Evolutionary conservation across 2,797 vertebrate species (phyloP).

Genomic region (Cyprinella venusta): DNA sequence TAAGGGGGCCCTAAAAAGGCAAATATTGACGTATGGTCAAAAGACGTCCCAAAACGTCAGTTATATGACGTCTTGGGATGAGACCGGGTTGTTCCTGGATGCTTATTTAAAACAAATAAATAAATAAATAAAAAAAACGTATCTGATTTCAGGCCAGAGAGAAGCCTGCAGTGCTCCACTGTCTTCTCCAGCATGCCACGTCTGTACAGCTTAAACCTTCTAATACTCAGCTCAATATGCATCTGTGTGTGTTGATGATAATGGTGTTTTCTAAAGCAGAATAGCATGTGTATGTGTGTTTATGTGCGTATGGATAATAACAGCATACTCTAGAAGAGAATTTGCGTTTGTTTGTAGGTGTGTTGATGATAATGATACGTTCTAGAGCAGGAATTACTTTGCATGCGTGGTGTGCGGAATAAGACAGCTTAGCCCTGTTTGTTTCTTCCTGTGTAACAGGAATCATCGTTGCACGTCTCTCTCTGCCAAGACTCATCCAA

Average conservation of each 20-base stretch:
- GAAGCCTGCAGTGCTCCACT: constrained; percentile 28
- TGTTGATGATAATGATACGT: constrained; percentile 32
- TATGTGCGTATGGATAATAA: constrained; percentile 23
- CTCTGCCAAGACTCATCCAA: constrained; percentile 57
- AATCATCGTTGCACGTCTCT: constrained; percentile 45
- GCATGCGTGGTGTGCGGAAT: constrained; percentile 12
- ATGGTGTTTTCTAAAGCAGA: constrained; percentile 11
- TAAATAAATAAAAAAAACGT: neutral
- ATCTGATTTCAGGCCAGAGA: constrained; percentile 8
- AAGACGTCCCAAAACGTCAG: too few relatives aligned
- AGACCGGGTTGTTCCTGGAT: constrained; percentile 13
- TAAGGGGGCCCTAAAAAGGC: too few relatives aligned
- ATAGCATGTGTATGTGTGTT: constrained; percentile 36
- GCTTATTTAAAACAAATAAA: neutral
- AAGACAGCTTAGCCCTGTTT: constrained; percentile 55
- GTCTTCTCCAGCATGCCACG: constrained; percentile 43
- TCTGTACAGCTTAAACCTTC: constrained; percentile 40
- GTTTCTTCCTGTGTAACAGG: constrained; percentile 50
- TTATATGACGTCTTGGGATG: too few relatives aligned
- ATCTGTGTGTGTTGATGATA: constrained; percentile 37
- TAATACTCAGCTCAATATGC: constrained; percentile 61
- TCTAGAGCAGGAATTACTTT: constrained; percentile 45
- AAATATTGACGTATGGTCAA: too few relatives aligned
- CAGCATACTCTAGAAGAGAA: neutral
- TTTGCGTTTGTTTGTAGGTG: constrained; percentile 35